phyloP scores from a whole-genome alignment of 1,140 invertebrate genomes.

The Drosophila melanogaster region DNA sequence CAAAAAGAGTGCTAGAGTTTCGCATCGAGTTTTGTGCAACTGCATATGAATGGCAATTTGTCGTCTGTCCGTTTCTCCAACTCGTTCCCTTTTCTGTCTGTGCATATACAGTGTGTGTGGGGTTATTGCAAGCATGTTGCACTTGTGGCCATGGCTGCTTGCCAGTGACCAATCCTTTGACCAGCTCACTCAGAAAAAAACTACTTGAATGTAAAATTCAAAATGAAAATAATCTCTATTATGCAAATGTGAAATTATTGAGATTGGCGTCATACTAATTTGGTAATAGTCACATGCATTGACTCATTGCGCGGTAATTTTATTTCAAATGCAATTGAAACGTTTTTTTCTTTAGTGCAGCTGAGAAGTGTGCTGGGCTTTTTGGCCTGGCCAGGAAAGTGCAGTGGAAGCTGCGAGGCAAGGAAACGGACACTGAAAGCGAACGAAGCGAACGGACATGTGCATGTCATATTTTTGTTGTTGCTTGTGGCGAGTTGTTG shows the following conservation, averaged over 20 bases:
- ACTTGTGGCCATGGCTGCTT: slow-evolving; percentile 53
- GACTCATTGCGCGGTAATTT: no score
- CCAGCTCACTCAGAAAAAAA: slow-evolving; percentile 4
- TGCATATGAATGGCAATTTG: slow-evolving; percentile 81
- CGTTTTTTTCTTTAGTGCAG: slow-evolving; percentile 6
- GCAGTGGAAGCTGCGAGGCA: slow-evolving; percentile 40
- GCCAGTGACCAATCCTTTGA: slow-evolving; percentile 38
- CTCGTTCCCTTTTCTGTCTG: slow-evolving; percentile 17
- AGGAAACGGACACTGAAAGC: slow-evolving; percentile 69
- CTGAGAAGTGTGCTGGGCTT: slow-evolving; percentile 34
- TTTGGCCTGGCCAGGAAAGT: slow-evolving; percentile 20
- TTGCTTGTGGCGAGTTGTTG: slow-evolving; percentile 49
- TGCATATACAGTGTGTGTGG: slow-evolving; percentile 6
- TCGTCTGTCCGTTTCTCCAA: slow-evolving; percentile 50
- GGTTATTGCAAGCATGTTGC: slow-evolving; percentile 73
- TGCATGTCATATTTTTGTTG: slow-evolving; percentile 76
- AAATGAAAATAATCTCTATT: no score
- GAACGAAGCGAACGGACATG: slow-evolving; percentile 70
- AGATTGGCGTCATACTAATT: no score
- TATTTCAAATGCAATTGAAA: not conserved
- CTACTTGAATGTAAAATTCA: not conserved
- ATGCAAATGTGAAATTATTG: no score
- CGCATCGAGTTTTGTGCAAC: slow-evolving; percentile 47
- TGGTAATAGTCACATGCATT: no score
- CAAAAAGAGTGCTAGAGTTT: slow-evolving; percentile 39